Percentiles rank a stretch among this genome's conserved stretches.
Evolutionary conservation across 2,888 invertebrate genomes (phyloP).

Genomic region (Tiliacea citrago): DNA sequence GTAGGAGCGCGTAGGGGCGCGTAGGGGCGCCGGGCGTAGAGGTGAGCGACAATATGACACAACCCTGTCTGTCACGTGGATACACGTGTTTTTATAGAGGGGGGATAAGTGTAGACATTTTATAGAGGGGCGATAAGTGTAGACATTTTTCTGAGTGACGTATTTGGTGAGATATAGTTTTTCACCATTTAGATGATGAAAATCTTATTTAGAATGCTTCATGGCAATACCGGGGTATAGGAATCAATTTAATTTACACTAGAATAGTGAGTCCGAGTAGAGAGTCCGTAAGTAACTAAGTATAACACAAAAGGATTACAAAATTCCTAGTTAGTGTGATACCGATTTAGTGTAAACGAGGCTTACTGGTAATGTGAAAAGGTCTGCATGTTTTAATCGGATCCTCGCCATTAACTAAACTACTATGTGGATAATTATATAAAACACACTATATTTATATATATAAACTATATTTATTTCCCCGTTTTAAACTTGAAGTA

Average conservation of each 20-base stretch:
- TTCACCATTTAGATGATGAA: not conserved
- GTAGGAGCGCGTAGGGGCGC: not conserved
- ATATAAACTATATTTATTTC: no score
- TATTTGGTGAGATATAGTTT: not conserved
- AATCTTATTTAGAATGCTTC: not conserved
- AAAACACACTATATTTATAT: no score
- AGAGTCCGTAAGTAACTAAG: no score
- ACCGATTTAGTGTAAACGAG: not conserved
- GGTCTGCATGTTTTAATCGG: not conserved
- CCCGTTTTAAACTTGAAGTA: no score
- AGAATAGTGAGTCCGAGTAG: no score
- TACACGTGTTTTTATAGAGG: constrained; percentile 22
- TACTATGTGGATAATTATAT: no score
- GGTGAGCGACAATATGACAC: constrained; percentile 10
- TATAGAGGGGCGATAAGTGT: not conserved
- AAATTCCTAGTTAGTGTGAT: not conserved
- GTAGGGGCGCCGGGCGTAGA: not conserved
- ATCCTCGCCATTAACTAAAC: no score
- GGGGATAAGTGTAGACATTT: not conserved
- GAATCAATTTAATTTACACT: not conserved
- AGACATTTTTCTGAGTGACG: constrained; percentile 17
- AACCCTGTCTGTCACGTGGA: constrained; percentile 37
- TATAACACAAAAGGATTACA: not conserved
- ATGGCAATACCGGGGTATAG: not conserved
- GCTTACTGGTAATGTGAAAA: not conserved